Evolutionary conservation across 92 coral and sea anemone species (phyloP).

Genomic region (Blastomussa wellsi): DNA sequence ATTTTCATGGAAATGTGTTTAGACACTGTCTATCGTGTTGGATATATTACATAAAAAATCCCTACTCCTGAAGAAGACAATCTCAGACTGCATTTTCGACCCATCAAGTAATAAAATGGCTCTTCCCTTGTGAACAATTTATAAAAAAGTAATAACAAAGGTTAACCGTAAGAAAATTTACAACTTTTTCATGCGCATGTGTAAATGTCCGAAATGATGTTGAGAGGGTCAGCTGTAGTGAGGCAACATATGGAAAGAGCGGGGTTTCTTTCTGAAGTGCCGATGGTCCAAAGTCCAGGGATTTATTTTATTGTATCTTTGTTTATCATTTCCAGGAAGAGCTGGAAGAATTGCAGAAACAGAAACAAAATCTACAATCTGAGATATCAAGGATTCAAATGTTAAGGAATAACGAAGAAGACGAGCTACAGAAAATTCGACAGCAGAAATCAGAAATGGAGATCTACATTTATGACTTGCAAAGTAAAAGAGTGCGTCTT

Average conservation of each 20-base stretch:
- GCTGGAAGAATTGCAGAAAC: constrained; percentile 40
- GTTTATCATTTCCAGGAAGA: constrained; percentile 10
- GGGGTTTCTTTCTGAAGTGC: background rate
- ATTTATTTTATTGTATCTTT: background rate
- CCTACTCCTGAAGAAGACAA: no score
- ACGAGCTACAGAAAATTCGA: constrained; percentile 67
- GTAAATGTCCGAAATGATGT: background rate
- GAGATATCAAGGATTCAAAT: constrained; percentile 79
- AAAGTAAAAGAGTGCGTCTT: constrained; percentile 13
- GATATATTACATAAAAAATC: no score
- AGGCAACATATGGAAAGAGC: background rate
- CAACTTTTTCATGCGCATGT: background rate
- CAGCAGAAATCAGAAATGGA: constrained; percentile 59
- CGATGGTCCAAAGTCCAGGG: no score
- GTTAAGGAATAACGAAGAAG: constrained; percentile 73
- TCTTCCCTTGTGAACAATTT: no score
- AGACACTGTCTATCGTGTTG: no score
- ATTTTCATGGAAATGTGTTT: no score
- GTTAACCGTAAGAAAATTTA: background rate
- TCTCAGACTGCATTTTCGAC: background rate
- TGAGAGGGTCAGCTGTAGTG: background rate
- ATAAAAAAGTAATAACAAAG: no score
- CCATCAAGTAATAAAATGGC: background rate
- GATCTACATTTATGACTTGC: constrained; percentile 41
- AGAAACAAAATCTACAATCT: constrained; percentile 67